These are phyloP conservation scores for Colletes collaris DNA, from an alignment of 2,888 invertebrate species.

Conservation along the genomic window DNA sequence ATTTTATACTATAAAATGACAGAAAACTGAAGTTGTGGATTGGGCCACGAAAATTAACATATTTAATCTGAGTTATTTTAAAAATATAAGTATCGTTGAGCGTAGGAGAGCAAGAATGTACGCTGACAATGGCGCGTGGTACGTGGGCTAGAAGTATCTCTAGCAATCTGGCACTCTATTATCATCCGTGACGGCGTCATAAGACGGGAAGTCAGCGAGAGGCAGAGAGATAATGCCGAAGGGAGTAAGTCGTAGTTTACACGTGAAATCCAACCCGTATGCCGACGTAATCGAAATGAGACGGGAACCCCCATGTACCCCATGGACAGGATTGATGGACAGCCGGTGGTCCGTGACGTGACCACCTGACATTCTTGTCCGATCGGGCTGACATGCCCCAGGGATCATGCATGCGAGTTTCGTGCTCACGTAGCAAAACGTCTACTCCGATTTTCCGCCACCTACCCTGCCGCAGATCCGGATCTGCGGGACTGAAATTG, in stretches of 20 bases:
- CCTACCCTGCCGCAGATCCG: conserved; percentile 18
- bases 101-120: no score
- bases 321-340: conserved; percentile 78
- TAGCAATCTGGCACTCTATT: conserved; percentile 47
- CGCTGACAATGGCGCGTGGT: neutral
- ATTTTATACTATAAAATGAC: no score
- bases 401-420: conserved; percentile 72
- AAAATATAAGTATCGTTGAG: no score
- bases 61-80: no score
- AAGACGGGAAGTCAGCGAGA: conserved; percentile 44
- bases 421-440: conserved; percentile 74
- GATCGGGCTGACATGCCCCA: conserved; percentile 76
- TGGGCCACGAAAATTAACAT: no score
- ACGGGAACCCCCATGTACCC: conserved; percentile 64
- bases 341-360: conserved; percentile 78
- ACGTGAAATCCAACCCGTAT: conserved; percentile 67
- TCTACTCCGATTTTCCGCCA: conserved; percentile 62
- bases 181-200: conserved; percentile 53
- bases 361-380: conserved; percentile 78
- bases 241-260: conserved; percentile 70
- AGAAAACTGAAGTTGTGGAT: no score
- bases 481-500: conserved; percentile 21
- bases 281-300: conserved; percentile 76
- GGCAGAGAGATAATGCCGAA: conserved; percentile 54
- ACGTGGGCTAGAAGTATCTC: conserved; percentile 36